Evolutionary conservation across 1,140 invertebrate genomes (phyloP), one percentile per base, ranked within the genome.

Genomic region (Anagrus nilaparvatae): DNA sequence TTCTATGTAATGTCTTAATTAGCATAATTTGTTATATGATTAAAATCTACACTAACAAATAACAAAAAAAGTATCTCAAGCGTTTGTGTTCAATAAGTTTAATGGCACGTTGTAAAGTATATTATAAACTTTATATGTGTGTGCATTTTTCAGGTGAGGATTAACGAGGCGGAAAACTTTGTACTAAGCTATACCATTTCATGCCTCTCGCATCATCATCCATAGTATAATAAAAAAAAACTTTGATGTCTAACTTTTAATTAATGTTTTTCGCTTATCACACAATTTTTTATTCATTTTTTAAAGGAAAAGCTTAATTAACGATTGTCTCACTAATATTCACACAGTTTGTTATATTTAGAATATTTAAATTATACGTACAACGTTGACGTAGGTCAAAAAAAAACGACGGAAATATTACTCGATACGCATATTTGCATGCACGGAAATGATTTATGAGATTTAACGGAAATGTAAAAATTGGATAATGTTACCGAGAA

Each of bases 391-490:
- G 37, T 48, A 48, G 50, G 34, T n/a, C n/a, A n/a, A 37, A 49
- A 54, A 47, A 65, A 64, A 59, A 56, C 57, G 48, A 51, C 55
- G 62, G 61, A 66, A 66, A 56, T 54, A 56, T 58, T 59, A 60
- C 56, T 63, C 54, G 60, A 65, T 63, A 59, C 49, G 36, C 36
- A 39, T 47, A 66, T 64, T 64, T 64, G 56, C 58, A 63, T 63
- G 60, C 55, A 29, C 54, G 58, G 57, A 62, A 63, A 65, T 61
- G 60, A 63, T 63, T 65, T 58, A 49, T 51, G 60, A 61, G 58
- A 63, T 65, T 60, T 54, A 53, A 55, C 58, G 58, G 58, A 64
- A 60, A 57, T 44, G n/a, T n/a, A n/a, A n/a, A 42, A 46, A 50
- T 48, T 43, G 50, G 50, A 56, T 59, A 58, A 56, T 55, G 20